phyloP scores from a whole-genome alignment of 2,113 vertebrate species.

The Chionodraco myersi region DNA sequence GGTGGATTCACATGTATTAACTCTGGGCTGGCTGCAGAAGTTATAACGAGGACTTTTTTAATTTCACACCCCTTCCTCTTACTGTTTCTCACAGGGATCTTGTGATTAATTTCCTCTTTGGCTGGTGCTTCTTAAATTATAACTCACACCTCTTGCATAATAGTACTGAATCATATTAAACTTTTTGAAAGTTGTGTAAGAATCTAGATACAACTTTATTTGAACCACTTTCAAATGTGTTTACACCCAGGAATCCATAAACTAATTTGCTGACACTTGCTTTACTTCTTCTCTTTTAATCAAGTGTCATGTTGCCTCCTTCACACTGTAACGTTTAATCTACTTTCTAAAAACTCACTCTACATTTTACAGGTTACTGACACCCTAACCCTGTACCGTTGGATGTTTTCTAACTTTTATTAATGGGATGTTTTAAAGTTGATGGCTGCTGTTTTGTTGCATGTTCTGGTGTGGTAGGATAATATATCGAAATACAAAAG shows the following conservation, averaged over 20 bases:
- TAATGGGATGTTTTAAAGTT: too few species aligned
- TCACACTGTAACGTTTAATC: background rate
- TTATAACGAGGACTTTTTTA: background rate
- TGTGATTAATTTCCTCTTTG: background rate
- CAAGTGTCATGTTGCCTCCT: background rate
- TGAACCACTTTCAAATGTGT: too few species aligned
- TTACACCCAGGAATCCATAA: background rate
- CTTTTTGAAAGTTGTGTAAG: too few species aligned
- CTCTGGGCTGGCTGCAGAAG: background rate
- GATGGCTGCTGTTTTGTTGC: conserved; percentile 4
- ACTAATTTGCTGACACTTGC: background rate
- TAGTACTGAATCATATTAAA: too few species aligned
- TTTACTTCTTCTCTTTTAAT: background rate
- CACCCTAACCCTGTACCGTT: background rate
- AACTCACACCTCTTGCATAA: too few species aligned
- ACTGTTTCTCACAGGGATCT: background rate
- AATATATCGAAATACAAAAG: background rate
- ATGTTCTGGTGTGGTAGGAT: conserved; percentile 5
- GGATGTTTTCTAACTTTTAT: too few species aligned
- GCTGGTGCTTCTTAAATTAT: background rate
- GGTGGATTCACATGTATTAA: conserved; percentile 11
- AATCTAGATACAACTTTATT: too few species aligned
- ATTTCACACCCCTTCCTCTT: background rate
- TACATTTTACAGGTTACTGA: conserved; percentile 8
- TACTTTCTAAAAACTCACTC: conserved; percentile 9